A percentile compares a stretch with the other conserved stretches of the same genome.
These are phyloP conservation scores for Epinotia demarniana DNA, from an alignment of 2,888 invertebrate species.

Conservation along the genomic window DNA sequence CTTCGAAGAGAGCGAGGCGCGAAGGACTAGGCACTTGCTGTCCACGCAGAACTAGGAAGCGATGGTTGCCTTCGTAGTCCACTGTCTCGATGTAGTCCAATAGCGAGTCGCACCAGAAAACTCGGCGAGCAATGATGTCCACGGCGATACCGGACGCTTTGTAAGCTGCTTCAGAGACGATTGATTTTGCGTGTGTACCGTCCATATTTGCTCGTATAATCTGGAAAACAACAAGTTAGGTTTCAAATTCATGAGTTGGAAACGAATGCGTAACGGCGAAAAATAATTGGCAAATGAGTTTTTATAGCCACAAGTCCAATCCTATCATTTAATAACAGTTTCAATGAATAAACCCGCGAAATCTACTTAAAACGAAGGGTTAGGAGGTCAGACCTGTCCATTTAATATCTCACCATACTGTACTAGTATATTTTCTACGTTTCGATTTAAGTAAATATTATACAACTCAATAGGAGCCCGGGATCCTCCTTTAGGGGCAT, in stretches of 20 bases:
- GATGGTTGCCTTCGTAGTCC: constrained; percentile 94
- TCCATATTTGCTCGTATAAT: constrained; percentile 97
- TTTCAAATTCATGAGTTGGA: neutral
- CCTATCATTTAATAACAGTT: no score
- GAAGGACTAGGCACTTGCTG: constrained; percentile 94
- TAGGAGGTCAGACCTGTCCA: no score
- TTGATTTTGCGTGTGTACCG: constrained; percentile 92
- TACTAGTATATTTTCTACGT: no score
- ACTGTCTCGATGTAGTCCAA: constrained; percentile 98
- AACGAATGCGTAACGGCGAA: neutral
- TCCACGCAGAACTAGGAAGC: constrained; percentile 92
- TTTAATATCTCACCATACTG: no score
- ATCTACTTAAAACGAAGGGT: no score
- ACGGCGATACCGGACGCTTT: constrained; percentile 96
- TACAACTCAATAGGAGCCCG: no score
- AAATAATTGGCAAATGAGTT: no score
- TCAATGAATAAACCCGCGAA: no score
- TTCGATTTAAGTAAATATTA: neutral
- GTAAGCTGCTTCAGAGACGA: constrained; percentile 96
- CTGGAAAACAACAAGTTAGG: constrained; percentile 55
- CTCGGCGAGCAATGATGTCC: constrained; percentile 94
- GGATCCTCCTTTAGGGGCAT: no score
- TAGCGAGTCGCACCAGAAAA: constrained; percentile 98
- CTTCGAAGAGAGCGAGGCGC: constrained; percentile 93
- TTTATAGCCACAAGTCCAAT: no score